These are phyloP conservation scores for Meta bourneti DNA, from an alignment of 2,888 invertebrate genomes.

Conservation along the genomic window DNA sequence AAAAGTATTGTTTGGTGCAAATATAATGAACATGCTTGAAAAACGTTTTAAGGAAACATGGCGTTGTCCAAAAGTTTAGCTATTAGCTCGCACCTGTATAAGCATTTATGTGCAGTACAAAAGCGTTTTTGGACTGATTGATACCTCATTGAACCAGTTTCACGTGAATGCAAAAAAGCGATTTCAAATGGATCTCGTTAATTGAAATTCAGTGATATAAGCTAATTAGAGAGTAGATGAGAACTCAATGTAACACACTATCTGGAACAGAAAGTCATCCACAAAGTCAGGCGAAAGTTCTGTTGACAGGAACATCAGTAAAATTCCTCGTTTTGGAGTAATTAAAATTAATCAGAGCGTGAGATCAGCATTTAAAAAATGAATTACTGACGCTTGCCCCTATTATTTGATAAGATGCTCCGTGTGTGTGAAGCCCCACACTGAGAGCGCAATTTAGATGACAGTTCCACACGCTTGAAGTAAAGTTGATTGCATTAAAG, in stretches of 20 bases:
- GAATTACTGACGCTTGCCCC: slow-evolving; percentile 70
- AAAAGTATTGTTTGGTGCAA: too few species aligned
- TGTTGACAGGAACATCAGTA: slow-evolving; percentile 47
- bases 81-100: too few species aligned
- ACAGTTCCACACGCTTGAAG: slow-evolving; percentile 69
- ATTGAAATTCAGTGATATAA: too few species aligned
- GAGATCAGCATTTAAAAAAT: slow-evolving; percentile 75
- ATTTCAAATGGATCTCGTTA: too few species aligned
- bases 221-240: not conserved
- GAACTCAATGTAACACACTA: not conserved
- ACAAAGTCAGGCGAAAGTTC: not conserved
- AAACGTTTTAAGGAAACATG: too few species aligned
- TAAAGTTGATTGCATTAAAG: slow-evolving; percentile 72
- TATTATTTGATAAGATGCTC: slow-evolving; percentile 74
- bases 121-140: too few species aligned
- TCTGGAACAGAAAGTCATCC: not conserved
- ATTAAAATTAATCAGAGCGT: slow-evolving; percentile 75
- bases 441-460: slow-evolving; percentile 70
- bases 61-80: too few species aligned
- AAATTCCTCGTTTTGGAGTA: slow-evolving; percentile 66
- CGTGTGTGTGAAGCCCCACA: slow-evolving; percentile 53
- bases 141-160: too few species aligned
- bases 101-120: too few species aligned
- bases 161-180: too few species aligned
- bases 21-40: too few species aligned